Evolutionary conservation across 1,140 invertebrate genomes (phyloP).

Genomic region (Maniola jurtina): DNA sequence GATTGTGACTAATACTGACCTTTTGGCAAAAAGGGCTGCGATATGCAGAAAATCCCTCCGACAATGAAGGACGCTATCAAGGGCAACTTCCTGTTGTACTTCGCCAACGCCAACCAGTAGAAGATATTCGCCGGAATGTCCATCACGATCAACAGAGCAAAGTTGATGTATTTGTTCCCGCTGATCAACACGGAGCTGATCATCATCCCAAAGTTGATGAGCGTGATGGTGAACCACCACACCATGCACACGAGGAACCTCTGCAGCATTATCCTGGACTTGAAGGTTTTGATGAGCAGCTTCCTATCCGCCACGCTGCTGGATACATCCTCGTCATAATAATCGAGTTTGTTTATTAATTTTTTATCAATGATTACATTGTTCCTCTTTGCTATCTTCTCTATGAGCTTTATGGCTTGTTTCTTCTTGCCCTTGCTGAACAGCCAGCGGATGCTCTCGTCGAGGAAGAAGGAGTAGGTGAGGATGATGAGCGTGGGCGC

Average conservation of each 20-base stretch:
- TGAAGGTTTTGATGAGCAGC: conserved; percentile 59
- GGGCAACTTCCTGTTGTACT: conserved; percentile 57
- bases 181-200: conserved; percentile 88
- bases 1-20: conserved; percentile 46
- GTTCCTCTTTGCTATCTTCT: conserved; percentile 61
- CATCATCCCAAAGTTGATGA: conserved; percentile 91
- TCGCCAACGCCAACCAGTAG: conserved; percentile 68
- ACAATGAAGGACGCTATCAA: conserved; percentile 55
- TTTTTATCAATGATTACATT: conserved; percentile 48
- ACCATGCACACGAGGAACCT: conserved; percentile 81
- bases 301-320: conserved; percentile 43
- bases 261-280: conserved; percentile 61
- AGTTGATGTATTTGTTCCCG: conserved; percentile 85
- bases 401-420: conserved; percentile 51
- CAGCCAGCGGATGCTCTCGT: conserved; percentile 82
- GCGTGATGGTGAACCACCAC: conserved; percentile 86
- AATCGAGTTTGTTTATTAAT: conserved; percentile 51
- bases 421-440: conserved; percentile 79
- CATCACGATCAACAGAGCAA: conserved; percentile 83
- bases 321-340: conserved; percentile 44
- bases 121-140: conserved; percentile 86
- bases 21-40: conserved; percentile 62
- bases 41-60: conserved; percentile 61
- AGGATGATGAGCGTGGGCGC: conserved; percentile 63
- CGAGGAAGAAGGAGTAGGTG: conserved; percentile 61